phyloP scores from a whole-genome alignment of 2,113 vertebrate genomes.

The Hippocampus guttulatus region DNA sequence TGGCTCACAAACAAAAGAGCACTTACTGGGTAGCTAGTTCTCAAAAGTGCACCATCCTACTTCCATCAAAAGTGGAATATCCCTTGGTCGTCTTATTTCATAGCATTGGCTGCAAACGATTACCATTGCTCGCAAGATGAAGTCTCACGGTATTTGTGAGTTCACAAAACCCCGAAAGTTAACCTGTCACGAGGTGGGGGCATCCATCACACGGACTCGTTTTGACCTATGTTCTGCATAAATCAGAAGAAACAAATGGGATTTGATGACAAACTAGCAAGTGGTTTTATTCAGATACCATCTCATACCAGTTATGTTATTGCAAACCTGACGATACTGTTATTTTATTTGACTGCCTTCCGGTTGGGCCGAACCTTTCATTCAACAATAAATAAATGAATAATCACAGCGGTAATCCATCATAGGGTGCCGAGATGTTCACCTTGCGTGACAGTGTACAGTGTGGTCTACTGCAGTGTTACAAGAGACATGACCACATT shows the following conservation, averaged over 20 bases:
- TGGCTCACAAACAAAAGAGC: too few relatives aligned
- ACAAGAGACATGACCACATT: conserved; percentile 12
- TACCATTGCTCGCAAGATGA: too few relatives aligned
- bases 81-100: too few relatives aligned
- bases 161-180: too few relatives aligned
- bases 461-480: background rate
- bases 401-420: conserved; percentile 23
- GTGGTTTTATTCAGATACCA: conserved; percentile 7
- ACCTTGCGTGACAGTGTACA: background rate
- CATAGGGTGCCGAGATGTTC: background rate
- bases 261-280: background rate
- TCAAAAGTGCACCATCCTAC: too few relatives aligned
- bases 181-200: too few relatives aligned
- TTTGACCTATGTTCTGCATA: too few relatives aligned
- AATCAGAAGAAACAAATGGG: too few relatives aligned
- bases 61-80: too few relatives aligned
- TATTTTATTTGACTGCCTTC: background rate
- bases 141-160: too few relatives aligned
- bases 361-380: background rate
- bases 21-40: too few relatives aligned
- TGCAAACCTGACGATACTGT: background rate
- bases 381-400: conserved; percentile 6
- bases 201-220: background rate
- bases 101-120: too few relatives aligned
- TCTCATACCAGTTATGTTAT: background rate